Conservation (phyloP, 2,113 vertebrate species). For the Pterocles burchelli region DNA sequence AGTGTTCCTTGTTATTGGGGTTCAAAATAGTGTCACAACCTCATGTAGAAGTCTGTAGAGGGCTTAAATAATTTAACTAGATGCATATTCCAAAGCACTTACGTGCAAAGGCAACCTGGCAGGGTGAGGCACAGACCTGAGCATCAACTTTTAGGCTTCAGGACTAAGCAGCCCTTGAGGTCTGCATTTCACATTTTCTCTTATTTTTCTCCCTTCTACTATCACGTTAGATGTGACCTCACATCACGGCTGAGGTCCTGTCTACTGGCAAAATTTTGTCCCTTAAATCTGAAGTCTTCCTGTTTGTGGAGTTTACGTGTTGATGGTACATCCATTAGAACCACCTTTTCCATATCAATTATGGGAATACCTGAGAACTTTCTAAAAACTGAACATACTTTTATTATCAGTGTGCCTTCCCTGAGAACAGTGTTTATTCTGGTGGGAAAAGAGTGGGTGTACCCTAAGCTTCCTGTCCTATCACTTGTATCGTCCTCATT, state of each 20-base stretch:
- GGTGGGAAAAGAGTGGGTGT: slow-evolving; percentile 48
- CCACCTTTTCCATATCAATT: not conserved
- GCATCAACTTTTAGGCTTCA: not conserved
- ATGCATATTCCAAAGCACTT: not conserved
- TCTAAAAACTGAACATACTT: slow-evolving; percentile 19
- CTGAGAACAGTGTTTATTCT: slow-evolving; percentile 45
- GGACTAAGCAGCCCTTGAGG: not conserved
- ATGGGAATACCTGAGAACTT: not conserved
- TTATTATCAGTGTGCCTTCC: slow-evolving; percentile 26
- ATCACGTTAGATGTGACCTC: not conserved
- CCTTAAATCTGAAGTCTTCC: not conserved
- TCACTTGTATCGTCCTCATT: not conserved
- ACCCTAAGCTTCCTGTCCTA: slow-evolving; percentile 18
- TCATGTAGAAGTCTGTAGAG: not conserved
- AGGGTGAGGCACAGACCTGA: not conserved
- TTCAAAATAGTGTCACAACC: not conserved
- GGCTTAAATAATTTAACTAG: not conserved
- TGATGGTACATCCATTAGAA: not conserved
- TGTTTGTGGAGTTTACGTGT: not conserved
- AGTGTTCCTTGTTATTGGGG: not conserved
- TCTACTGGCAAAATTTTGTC: not conserved
- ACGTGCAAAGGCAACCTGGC: not conserved
- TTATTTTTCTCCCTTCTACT: not conserved
- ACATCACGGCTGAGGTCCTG: not conserved
- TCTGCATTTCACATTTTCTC: not conserved